Base-by-base conservation (phyloP, 2,113 vertebrate genomes). In the Cheilinus undulatus region DNA sequence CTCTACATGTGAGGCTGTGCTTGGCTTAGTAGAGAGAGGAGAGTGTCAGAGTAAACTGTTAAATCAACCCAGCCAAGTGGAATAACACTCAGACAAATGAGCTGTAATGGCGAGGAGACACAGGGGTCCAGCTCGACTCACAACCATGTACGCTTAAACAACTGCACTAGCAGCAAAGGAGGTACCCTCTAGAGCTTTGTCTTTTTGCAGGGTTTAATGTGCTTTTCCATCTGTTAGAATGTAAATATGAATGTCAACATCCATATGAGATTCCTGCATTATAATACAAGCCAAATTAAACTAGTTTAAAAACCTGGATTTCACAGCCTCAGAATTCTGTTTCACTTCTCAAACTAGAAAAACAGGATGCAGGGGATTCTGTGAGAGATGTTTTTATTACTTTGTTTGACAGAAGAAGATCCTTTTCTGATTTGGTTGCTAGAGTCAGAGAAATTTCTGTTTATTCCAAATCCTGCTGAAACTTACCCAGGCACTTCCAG, bases 31-130 rank as follows among this genome's bases (percentile, higher is more conserved):
- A 67, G 77, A 81, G 76, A 78, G 32, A 58, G 73, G 70, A 76
- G 83, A 83, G 79, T 65, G 67, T 79, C 76, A 56, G 84, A 78
- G 68, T 80, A 87, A 92, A 91, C 86, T 85, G 88, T 88, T 86
- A 85, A 84, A 79, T 88, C 85, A 81, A 78, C 84, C 82, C 84
- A 89, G 87, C 86, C 88, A 84, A 91, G 88, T 89, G 87, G 79
- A 88, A 91, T 90, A 85, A 77, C 84, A 81, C 88, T 90, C 88
- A 92, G 88, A 90, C 89, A 91, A 92, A 92, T 90, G 86, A 90
- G 86, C 88, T 86, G 76, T 89, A 91, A 92, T 90, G 89, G 88
- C 67, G 74, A 54, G 68, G 74, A 85, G 84, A 89, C 67, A 34
- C 83, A 80, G 90, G 83, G 85, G 85, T 84, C 83, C 78, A 51